phyloP scores from a whole-genome alignment of 2,113 vertebrate species.

The Lophotis ruficrista region DNA sequence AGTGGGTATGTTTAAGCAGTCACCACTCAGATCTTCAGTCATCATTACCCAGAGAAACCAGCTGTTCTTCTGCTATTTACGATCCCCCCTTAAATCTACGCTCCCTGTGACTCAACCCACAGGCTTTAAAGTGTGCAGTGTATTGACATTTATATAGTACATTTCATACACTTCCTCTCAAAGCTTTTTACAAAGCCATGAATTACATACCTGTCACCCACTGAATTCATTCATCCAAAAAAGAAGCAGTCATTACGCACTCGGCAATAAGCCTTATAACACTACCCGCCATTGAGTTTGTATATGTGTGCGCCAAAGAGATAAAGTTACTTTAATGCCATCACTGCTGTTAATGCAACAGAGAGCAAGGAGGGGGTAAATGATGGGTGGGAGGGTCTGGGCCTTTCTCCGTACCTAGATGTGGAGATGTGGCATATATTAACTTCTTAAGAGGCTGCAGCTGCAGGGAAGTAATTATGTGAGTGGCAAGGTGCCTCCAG shows the following conservation, averaged over 20 bases:
- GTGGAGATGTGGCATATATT: conserved; percentile 45
- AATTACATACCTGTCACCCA: conserved; percentile 77
- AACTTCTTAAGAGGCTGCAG: conserved; percentile 52
- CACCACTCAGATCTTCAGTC: conserved; percentile 60
- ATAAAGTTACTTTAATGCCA: conserved; percentile 68
- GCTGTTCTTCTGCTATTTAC: conserved; percentile 70
- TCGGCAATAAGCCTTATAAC: conserved; percentile 68
- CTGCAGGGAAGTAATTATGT: conserved; percentile 36
- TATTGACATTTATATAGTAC: conserved; percentile 76
- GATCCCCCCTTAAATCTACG: conserved; percentile 58
- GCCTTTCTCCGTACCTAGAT: conserved; percentile 27
- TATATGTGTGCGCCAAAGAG: conserved; percentile 62
- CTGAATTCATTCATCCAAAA: conserved; percentile 75
- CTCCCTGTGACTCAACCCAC: conserved; percentile 62
- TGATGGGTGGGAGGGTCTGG: neutral
- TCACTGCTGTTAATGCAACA: conserved; percentile 45
- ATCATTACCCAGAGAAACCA: conserved; percentile 69
- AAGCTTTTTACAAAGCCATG: conserved; percentile 77
- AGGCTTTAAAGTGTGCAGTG: conserved; percentile 67
- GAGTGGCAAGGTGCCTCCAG: conserved; percentile 35
- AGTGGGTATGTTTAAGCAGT: conserved; percentile 43
- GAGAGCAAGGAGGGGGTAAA: neutral
- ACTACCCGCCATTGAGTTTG: conserved; percentile 54
- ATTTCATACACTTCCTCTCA: conserved; percentile 74
- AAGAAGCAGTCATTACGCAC: conserved; percentile 70